phyloP scores from a whole-genome alignment of 2,113 vertebrate genomes.

The Acanthisitta chloris region DNA sequence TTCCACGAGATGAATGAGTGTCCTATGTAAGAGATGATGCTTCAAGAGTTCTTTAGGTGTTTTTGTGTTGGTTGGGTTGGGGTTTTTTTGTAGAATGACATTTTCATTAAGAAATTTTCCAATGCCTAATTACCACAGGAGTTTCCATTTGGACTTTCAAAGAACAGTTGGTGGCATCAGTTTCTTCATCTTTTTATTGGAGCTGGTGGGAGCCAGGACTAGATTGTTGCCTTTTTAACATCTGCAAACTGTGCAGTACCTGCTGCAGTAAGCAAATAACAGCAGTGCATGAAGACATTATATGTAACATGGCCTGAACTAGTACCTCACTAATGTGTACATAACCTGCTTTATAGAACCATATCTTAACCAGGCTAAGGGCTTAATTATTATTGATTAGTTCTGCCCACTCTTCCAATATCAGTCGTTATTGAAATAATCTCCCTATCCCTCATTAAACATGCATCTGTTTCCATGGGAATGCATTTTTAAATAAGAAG shows the following conservation, averaged over 20 bases:
- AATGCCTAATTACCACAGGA: conserved; percentile 44
- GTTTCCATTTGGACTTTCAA: conserved; percentile 50
- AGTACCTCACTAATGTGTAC: conserved; percentile 69
- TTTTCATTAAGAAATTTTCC: conserved; percentile 60
- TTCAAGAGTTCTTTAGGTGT: not conserved
- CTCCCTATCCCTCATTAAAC: conserved; percentile 75
- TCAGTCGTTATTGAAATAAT: conserved; percentile 82
- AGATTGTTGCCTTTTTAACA: not conserved
- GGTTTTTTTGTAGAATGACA: conserved; percentile 13
- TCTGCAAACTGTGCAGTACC: not conserved
- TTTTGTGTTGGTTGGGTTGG: not conserved
- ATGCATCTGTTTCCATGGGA: conserved; percentile 84
- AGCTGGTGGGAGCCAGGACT: conserved; percentile 18
- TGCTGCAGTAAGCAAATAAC: conserved; percentile 31
- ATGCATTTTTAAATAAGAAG: conserved; percentile 80
- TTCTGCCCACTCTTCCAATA: conserved; percentile 78
- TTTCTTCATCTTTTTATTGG: conserved; percentile 31
- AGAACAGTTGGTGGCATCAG: conserved; percentile 25
- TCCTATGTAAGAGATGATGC: conserved; percentile 28
- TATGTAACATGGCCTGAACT: conserved; percentile 18
- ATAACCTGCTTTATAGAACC: conserved; percentile 76
- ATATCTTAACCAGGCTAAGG: conserved; percentile 71
- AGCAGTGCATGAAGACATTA: conserved; percentile 65
- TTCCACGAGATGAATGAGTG: conserved; percentile 22
- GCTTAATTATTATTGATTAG: conserved; percentile 82